Evolutionary conservation across 2,113 vertebrate species (phyloP).

Genomic region (Sebastes schlegelii): DNA sequence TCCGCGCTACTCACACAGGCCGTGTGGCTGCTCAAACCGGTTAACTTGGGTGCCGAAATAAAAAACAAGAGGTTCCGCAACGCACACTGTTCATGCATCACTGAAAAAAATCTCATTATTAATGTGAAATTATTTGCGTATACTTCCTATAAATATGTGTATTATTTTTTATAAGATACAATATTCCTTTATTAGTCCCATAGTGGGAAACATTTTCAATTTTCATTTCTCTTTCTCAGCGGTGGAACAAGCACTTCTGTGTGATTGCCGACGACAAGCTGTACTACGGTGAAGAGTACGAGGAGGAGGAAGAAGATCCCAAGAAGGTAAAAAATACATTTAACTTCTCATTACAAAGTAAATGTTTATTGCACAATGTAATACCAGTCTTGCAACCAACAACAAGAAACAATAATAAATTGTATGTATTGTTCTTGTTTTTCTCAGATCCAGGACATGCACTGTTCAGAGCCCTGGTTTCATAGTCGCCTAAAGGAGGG

Average conservation of each 20-base stretch:
- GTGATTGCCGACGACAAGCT: conserved; percentile 92
- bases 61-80: no score
- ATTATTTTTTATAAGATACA: no score
- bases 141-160: background rate
- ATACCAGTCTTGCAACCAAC: no score
- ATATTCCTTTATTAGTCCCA: no score
- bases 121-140: background rate
- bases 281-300: conserved; percentile 94
- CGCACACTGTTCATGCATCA: background rate
- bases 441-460: conserved; percentile 85
- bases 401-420: background rate
- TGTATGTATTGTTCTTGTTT: background rate
- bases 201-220: no score
- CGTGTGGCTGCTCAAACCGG: no score
- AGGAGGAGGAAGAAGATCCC: conserved; percentile 87
- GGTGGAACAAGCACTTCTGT: conserved; percentile 95
- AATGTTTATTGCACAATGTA: background rate
- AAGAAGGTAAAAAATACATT: conserved; percentile 79
- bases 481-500: conserved; percentile 91
- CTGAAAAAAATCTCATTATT: background rate
- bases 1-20: no score
- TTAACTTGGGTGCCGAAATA: no score
- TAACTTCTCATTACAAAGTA: background rate
- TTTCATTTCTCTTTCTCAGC: conserved; percentile 75
- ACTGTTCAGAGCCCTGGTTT: conserved; percentile 93